Evolutionary conservation across 2,113 vertebrate species (phyloP), one percentile per base, ranked within the genome.

Genomic region (Scortum barcoo): DNA sequence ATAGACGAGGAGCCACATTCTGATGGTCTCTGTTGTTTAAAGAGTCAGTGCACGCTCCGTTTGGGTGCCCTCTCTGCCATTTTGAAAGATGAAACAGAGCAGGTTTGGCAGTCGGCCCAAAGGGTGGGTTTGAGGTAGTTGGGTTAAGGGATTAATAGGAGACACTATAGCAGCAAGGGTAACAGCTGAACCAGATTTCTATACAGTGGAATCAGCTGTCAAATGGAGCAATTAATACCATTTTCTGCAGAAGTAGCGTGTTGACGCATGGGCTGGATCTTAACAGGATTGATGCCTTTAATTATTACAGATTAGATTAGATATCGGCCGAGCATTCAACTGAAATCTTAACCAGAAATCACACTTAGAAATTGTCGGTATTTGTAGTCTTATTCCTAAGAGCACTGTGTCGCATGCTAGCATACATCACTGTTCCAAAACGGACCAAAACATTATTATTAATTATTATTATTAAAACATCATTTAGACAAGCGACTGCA

Each of bases 21-120:
- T 80, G 85, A 89, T 76, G 80, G 66, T 74, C 58, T 24, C 80
- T 84, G 82, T 89, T 90, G 86, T 89, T 94, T 88, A 80, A 89
- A 78, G 74, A 91, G 80, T 92, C 89, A 5, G 48, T 38, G 74
- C 88, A 85, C 78, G 80, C 84, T 78, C 78, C 4, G 60, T 90
- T 83, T 84, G 78, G 22, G 57, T 88, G 86, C 83, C 80, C 88
- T 80, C 44, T 72, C 48, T 77, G 87, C 80, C 84, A 78, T 88
- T 89, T 77, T 78, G 76, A 86, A 76, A 89, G 85, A 93, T 92
- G 92, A 91, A 90, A 87, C 91, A 28, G 74, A 81, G 77, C 85
- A 68, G 76, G 78, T 84, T 83, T 90, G 85, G 85, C 84, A 88
- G 86, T 51, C 67, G 69, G 85, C 82, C 82, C 83, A 42, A 28